Evolutionary conservation across 1,140 invertebrate species (phyloP), one percentile per base, ranked within the genome.

Genomic region (Thaumetopoea pityocampa): DNA sequence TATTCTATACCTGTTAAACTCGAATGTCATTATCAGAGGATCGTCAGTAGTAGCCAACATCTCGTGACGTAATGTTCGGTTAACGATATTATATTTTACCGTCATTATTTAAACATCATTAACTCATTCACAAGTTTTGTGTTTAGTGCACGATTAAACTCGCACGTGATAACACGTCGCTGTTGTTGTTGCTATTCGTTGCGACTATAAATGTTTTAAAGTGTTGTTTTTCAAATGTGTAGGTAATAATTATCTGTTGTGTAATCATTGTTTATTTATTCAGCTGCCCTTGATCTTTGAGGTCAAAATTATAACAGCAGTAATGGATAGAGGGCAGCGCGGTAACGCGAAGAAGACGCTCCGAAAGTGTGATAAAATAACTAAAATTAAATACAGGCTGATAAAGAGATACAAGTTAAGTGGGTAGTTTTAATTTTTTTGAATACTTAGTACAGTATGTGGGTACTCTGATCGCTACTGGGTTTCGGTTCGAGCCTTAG

Each of bases 361-460:
- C 26, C 78, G 67, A 58, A 78, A 69, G 32, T 53, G 36, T 38
- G 67, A 73, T 52, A 76, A 67, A 69, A 67, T 79, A 47, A 60
- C 45, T 29, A 82, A 82, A 65, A 62, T 78, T 37, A 79, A 72
- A 63, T 56, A 69, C 51, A 82, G 71, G 46, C 46, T 82, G 57
- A 72, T 76, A 62, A 79, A 70, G 59, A 79, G 67, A 61, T 59
- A 61, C 35, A 77, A 63, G 50, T 41, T 55, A 55, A 66, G 74
- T 81, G 68, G 48, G 73, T 80, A 60, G 30, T 48, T 44, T 17
- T 23, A 38, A 15, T 37, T 22, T 29, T 37, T 14, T 24, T 7
- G 8, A 16, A 17, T 38, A 3, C 9, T 26, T 28, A 15, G 19
- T 24, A n/a, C n/a, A n/a, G n/a, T n/a, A n/a, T n/a, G n/a, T n/a